phyloP scores from a whole-genome alignment of 2,113 vertebrate species.

The Thalassoma bifasciatum region DNA sequence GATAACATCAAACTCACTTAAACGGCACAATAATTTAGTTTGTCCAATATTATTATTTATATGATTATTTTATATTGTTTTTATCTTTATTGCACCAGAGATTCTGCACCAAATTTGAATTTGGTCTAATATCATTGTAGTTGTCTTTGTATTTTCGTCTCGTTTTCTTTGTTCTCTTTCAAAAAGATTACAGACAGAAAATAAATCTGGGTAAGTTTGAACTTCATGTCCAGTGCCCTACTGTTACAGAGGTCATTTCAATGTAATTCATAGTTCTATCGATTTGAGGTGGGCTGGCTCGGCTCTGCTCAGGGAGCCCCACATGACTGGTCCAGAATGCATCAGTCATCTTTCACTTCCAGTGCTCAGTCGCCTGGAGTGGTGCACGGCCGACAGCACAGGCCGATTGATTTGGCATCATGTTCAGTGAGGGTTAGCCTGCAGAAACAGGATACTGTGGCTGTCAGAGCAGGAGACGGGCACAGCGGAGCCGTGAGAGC shows the following conservation, averaged over 20 bases:
- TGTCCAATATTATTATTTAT: too few species aligned
- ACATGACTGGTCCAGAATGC: constrained; percentile 11
- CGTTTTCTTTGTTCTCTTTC: background rate
- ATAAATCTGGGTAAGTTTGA: background rate
- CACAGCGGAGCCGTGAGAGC: constrained; percentile 18
- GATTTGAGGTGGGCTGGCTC: constrained; percentile 24
- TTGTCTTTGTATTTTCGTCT: too few species aligned
- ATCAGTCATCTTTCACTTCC: constrained; percentile 35
- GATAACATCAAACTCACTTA: too few species aligned
- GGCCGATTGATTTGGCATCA: constrained; percentile 59
- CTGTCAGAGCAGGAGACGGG: constrained; percentile 35
- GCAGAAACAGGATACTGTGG: constrained; percentile 54
- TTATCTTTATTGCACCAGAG: too few species aligned
- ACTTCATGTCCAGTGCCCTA: background rate
- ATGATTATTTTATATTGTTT: too few species aligned
- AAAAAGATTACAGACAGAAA: background rate
- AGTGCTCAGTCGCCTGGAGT: constrained; percentile 16
- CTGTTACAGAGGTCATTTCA: background rate
- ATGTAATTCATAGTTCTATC: background rate
- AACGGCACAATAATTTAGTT: too few species aligned
- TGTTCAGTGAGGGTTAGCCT: constrained; percentile 37
- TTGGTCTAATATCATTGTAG: too few species aligned
- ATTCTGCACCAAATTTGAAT: too few species aligned
- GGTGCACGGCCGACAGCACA: constrained; percentile 12
- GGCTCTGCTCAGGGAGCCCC: constrained; percentile 9